A percentile compares a stretch with the other conserved stretches of the same genome.
Evolutionary conservation across 2,113 vertebrate genomes (phyloP).

Genomic region (Pygathrix nemaeus): DNA sequence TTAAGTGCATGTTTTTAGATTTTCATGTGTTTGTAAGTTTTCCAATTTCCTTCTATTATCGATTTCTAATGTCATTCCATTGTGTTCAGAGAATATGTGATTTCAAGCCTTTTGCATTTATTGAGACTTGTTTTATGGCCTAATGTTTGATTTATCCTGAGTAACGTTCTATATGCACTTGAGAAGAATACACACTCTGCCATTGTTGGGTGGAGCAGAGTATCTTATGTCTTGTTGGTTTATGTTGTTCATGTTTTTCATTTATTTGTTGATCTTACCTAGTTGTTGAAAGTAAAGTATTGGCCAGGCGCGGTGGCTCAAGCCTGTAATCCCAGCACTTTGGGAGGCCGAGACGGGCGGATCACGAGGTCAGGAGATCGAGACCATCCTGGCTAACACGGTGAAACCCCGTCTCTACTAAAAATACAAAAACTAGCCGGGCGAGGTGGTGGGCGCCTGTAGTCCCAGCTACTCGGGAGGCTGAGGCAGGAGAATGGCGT

Average conservation of each 20-base stretch:
- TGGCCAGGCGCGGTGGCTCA: no score
- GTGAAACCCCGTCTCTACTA: no score
- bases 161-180: neutral
- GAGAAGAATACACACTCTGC: accelerated
- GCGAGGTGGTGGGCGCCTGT: no score
- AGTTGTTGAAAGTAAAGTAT: neutral
- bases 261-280: neutral
- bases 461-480: no score
- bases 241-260: neutral
- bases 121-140: neutral
- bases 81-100: neutral
- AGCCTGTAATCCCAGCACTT: no score
- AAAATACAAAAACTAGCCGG: no score
- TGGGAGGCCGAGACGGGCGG: no score
- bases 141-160: neutral
- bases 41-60: neutral
- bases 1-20: neutral
- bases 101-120: neutral
- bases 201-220: no score
- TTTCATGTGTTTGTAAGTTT: neutral
- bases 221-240: neutral
- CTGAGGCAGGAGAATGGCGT: no score
- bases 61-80: neutral
- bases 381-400: no score
- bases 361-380: no score